These are phyloP conservation scores for Pipra filicauda DNA, from an alignment of 2,113 vertebrate species.

Conservation along the genomic window DNA sequence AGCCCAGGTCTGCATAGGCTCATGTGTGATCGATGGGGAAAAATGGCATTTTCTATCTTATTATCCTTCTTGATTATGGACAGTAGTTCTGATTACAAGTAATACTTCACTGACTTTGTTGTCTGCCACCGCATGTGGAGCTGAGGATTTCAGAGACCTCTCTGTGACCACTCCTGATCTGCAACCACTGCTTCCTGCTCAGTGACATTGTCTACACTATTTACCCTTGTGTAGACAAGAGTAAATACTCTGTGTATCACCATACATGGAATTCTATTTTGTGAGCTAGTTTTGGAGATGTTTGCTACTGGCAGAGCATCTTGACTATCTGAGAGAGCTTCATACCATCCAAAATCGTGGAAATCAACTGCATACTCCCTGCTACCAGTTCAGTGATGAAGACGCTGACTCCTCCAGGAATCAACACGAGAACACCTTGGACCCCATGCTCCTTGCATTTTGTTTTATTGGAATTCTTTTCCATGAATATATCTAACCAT, in stretches of 20 bases:
- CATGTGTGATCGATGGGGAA: fast-evolving
- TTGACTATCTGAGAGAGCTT: not conserved
- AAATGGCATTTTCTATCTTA: not conserved
- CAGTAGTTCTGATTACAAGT: not conserved
- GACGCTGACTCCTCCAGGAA: fast-evolving
- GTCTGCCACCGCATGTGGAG: fast-evolving
- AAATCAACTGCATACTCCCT: not conserved
- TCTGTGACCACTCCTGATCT: not conserved
- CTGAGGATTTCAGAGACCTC: not conserved
- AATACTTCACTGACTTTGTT: not conserved
- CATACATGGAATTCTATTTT: not conserved
- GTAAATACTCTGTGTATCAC: not conserved
- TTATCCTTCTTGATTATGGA: not conserved
- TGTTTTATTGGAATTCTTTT: not conserved
- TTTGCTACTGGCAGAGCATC: not conserved
- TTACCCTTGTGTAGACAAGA: too few relatives aligned
- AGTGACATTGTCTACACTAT: not conserved
- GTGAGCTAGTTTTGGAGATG: not conserved
- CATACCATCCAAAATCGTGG: fast-evolving
- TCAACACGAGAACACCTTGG: not conserved
- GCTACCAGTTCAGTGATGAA: not conserved
- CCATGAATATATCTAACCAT: not conserved
- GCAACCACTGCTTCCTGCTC: fast-evolving
- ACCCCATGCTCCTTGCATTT: not conserved
- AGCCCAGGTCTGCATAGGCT: not conserved